Evolutionary conservation across 2,113 vertebrate genomes (phyloP), one percentile per base, ranked within the genome.

Genomic region (Silurus asotus): DNA sequence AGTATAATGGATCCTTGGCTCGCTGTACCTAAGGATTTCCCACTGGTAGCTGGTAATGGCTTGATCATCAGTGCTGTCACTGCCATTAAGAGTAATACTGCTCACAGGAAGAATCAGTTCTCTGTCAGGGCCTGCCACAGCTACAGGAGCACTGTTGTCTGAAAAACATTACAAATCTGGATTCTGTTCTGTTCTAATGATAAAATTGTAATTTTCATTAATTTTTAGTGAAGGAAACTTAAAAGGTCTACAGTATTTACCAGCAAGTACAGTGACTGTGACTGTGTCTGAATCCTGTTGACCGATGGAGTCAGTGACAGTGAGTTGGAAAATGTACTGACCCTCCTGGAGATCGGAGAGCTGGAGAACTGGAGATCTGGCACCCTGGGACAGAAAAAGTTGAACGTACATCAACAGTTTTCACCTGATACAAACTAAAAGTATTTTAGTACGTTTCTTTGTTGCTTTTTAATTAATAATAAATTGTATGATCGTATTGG

Each of bases 81-180:
- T 95, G 89, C 97, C 96, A 48, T 98, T 94, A 74, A 98, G 90
- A 1, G 65, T 90, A 55, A 95, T 76, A 82, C 92, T 94, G 92
- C 90, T 92, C 81, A 96, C 92, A 0, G 97, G 97, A 45, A 96
- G 95, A 9, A 90, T 88, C 86, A 98, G 82, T 89, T 94, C 95
- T 87, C 94, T 94, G 92, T 97, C 94, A 0, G 96, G 96, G n/a
- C 96, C 95, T 25, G 94, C 93, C 23, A 96, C 87, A 2, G 97
- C 97, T 85, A 95, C 70, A 0, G 96, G 97, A 84, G 96, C 95
- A 10, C 88, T 93, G 89, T 96, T 96, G 59, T 88, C 90, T 92
- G 94, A 94, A 94, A 83, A 55, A 45, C 28, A 84, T 83, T 0
- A 79, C 59, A 86, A 53, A 11, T 53, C 77, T 79, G n/a, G 61